phyloP scores from a whole-genome alignment of 2,797 vertebrate species.

The Muraenolepis orangiensis region DNA sequence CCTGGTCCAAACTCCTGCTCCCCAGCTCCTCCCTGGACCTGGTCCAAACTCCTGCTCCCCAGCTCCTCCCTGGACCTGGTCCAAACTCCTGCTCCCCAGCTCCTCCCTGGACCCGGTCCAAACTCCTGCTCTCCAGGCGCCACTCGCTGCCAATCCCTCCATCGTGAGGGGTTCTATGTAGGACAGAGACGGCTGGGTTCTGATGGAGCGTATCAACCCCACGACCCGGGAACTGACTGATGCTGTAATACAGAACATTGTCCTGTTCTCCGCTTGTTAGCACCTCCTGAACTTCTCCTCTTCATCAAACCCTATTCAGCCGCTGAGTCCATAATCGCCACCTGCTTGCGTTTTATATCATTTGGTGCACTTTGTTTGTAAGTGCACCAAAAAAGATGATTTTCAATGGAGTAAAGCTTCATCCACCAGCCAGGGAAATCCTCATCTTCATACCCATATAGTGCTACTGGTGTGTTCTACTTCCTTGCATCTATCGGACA shows the following conservation, averaged over 20 bases:
- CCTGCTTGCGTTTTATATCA: background rate
- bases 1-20: background rate
- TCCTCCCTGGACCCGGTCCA: no score
- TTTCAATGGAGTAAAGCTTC: no score
- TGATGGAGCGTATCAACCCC: constrained; percentile 1
- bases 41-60: constrained; percentile 1
- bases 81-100: background rate
- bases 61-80: no score
- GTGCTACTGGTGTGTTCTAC: no score
- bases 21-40: no score
- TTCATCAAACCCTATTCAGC: background rate
- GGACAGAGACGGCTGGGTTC: constrained; percentile 1
- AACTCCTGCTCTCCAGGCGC: constrained; percentile 6
- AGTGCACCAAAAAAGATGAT: background rate
- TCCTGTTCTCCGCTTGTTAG: background rate
- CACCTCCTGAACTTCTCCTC: background rate
- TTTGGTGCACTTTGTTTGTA: background rate
- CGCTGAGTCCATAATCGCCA: background rate
- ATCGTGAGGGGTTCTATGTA: constrained; percentile 24
- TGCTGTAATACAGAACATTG: constrained; percentile 1
- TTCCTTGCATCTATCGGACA: no score
- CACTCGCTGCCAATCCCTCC: constrained; percentile 31
- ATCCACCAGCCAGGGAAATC: background rate
- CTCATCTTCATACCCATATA: no score
- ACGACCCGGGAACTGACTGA: constrained; percentile 10